phyloP scores from a whole-genome alignment of 2,888 invertebrate genomes.

The Zele albiditarsus region DNA sequence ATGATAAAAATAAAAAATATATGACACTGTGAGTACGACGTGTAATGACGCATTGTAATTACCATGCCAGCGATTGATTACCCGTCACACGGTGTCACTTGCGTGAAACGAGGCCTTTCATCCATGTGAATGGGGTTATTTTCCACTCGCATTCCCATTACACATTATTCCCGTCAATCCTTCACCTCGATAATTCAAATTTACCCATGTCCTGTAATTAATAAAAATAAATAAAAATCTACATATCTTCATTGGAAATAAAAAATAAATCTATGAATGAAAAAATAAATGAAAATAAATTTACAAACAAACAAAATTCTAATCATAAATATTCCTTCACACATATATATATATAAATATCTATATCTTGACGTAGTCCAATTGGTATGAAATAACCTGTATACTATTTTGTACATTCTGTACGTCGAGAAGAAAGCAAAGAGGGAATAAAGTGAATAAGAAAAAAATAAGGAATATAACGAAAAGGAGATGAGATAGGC shows the following conservation, averaged over 20 bases:
- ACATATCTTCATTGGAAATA: background rate
- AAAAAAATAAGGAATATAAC: constrained; percentile 25
- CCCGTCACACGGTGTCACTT: constrained; percentile 50
- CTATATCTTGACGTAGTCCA: background rate
- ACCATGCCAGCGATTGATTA: constrained; percentile 53
- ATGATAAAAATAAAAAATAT: constrained; percentile 20
- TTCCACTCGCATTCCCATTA: constrained; percentile 27
- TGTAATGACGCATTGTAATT: constrained; percentile 55
- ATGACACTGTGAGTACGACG: constrained; percentile 40
- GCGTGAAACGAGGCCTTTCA: constrained; percentile 36
- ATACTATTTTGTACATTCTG: background rate
- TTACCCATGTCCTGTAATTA: constrained; percentile 17
- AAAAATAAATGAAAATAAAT: background rate
- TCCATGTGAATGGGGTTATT: constrained; percentile 29
- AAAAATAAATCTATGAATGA: background rate
- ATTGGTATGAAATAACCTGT: background rate
- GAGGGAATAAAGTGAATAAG: constrained; percentile 19
- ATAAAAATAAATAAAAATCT: background rate
- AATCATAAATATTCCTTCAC: too few species aligned
- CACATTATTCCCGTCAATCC: constrained; percentile 10
- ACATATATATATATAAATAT: too few species aligned
- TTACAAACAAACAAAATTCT: too few species aligned
- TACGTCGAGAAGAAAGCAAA: constrained; percentile 6
- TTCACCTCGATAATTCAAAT: background rate
- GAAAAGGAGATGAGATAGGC: constrained; percentile 22